phyloP scores from a whole-genome alignment of 2,113 vertebrate genomes.

The Pelecanus crispus region DNA sequence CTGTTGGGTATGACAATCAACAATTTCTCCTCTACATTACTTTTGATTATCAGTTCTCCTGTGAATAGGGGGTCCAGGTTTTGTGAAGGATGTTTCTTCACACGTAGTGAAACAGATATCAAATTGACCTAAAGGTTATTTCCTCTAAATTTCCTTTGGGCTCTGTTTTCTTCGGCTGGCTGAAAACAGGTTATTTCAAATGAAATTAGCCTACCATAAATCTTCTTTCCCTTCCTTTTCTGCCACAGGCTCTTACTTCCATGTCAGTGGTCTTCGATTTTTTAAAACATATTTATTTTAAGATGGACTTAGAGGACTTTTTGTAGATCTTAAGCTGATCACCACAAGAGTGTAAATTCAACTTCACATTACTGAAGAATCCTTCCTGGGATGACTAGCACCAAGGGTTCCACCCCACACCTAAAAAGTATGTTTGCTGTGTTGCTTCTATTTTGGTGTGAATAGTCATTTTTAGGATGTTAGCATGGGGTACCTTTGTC shows the following conservation, averaged over 20 bases:
- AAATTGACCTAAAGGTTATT: slow-evolving; percentile 49
- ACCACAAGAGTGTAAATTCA: neutral
- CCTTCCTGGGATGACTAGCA: neutral
- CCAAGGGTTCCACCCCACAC: too few relatives aligned
- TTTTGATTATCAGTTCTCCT: neutral
- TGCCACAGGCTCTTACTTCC: slow-evolving; percentile 16
- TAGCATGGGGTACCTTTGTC: neutral
- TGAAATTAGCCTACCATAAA: slow-evolving; percentile 34
- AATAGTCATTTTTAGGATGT: neutral
- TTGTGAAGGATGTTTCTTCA: slow-evolving; percentile 30
- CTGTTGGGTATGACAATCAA: neutral
- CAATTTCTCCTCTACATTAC: neutral
- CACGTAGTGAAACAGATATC: slow-evolving; percentile 29
- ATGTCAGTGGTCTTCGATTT: neutral
- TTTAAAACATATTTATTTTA: neutral
- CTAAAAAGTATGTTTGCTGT: neutral
- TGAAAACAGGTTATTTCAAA: slow-evolving; percentile 52
- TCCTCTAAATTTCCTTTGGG: slow-evolving; percentile 56
- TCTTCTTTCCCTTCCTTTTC: slow-evolving; percentile 30
- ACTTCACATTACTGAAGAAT: neutral
- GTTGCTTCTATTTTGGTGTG: neutral
- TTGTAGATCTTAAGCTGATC: neutral
- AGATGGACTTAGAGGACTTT: neutral
- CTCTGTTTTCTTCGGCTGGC: slow-evolving; percentile 9
- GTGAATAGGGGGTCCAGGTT: neutral